A percentile compares a stretch with the other conserved stretches of the same genome.
These are phyloP conservation scores for Pseudoips prasinana DNA, from an alignment of 2,888 invertebrate species.

Conservation along the genomic window DNA sequence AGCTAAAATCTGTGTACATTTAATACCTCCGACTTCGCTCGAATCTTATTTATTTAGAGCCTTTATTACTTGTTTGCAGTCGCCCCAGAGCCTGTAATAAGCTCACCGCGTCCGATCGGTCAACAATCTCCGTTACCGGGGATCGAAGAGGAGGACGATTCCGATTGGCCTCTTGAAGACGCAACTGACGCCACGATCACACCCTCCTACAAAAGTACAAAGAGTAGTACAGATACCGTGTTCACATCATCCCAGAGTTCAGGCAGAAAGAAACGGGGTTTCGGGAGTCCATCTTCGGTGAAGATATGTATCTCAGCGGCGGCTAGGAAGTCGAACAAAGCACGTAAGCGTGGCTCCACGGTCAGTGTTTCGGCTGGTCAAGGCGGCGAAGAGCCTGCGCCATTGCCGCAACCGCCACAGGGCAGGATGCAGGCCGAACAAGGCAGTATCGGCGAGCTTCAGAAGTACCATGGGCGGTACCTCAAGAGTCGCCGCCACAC, in stretches of 20 bases:
- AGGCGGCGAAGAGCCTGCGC: conserved; percentile 59
- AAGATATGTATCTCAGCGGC: conserved; percentile 81
- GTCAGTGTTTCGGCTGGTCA: conserved; percentile 51
- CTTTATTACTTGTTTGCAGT: conserved; percentile 72
- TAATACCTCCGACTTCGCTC: conserved; percentile 13
- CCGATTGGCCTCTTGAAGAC: conserved; percentile 80
- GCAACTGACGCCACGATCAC: conserved; percentile 75
- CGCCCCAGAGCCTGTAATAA: conserved; percentile 77
- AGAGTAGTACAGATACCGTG: conserved; percentile 76
- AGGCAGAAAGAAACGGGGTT: conserved; percentile 72
- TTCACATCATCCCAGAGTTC: conserved; percentile 75
- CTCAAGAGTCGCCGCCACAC: conserved; percentile 94
- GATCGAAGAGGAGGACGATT: conserved; percentile 91
- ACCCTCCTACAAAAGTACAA: conserved; percentile 76
- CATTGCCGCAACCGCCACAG: conserved; percentile 57
- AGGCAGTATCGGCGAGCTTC: conserved; percentile 94
- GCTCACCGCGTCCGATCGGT: conserved; percentile 81
- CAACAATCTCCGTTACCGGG: conserved; percentile 90
- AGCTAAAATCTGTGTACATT: conserved; percentile 13
- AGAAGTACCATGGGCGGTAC: conserved; percentile 93
- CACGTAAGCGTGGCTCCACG: conserved; percentile 75
- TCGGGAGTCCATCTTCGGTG: conserved; percentile 82
- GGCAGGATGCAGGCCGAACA: conserved; percentile 95
- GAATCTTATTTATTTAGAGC: conserved; percentile 39
- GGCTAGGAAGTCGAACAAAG: conserved; percentile 75